phyloP scores from a whole-genome alignment of 2,113 vertebrate species.

The Hippocampus guttulatus region DNA sequence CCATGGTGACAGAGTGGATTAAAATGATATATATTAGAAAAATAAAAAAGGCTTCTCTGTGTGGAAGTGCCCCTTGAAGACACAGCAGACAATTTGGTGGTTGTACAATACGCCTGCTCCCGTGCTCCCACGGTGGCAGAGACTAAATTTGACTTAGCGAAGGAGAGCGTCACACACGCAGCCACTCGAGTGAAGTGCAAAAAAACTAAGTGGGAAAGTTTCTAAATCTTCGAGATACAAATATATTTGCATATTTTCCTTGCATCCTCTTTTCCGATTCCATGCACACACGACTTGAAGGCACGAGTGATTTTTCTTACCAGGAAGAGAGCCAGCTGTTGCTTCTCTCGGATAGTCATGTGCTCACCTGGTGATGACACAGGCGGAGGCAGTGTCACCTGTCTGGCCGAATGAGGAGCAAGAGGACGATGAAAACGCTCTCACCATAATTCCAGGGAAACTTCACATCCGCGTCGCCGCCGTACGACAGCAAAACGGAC shows the following conservation, averaged over 20 bases:
- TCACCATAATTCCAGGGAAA: constrained; percentile 90
- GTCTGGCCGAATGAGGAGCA: neutral
- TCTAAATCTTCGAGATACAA: no score
- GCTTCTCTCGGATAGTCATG: constrained; percentile 74
- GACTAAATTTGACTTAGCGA: no score
- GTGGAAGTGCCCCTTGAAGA: constrained; percentile 35
- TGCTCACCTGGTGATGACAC: constrained; percentile 75
- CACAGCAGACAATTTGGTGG: no score
- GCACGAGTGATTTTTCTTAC: constrained; percentile 61
- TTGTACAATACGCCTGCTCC: no score
- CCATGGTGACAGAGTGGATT: constrained; percentile 50
- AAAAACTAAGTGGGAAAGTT: no score
- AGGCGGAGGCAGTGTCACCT: constrained; percentile 5
- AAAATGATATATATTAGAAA: neutral
- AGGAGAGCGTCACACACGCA: no score
- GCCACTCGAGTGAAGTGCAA: no score
- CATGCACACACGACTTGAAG: neutral
- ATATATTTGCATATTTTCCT: no score
- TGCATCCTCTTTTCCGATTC: no score
- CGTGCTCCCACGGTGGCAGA: no score
- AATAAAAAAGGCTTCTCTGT: constrained; percentile 38
- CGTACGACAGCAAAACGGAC: constrained; percentile 84
- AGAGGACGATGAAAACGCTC: constrained; percentile 10
- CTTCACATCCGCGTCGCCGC: constrained; percentile 69
- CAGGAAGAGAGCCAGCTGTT: constrained; percentile 81